Conservation (phyloP, 1,140 invertebrate species). For the Nomia melanderi region DNA sequence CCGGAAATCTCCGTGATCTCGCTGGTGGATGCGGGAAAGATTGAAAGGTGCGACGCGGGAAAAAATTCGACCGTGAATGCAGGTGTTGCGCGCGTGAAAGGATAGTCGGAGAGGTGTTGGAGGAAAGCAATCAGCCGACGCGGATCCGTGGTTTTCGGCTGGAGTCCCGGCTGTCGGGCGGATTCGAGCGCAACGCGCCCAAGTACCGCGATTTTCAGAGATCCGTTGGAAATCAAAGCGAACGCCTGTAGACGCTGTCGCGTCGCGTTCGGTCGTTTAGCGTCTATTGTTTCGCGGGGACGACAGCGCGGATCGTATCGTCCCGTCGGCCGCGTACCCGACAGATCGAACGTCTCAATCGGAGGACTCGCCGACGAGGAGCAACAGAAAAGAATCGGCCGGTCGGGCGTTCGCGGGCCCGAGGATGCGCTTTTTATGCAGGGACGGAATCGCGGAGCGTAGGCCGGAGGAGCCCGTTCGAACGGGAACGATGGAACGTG, state of each 20-base stretch:
- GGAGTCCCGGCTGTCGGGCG: conserved; percentile 58
- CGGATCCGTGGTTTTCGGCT: conserved; percentile 61
- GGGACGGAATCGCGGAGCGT: conserved; percentile 10
- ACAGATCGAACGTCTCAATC: conserved; percentile 35
- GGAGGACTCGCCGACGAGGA: background rate
- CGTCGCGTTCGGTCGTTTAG: conserved; percentile 1
- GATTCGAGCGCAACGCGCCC: conserved; percentile 63
- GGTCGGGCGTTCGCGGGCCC: background rate
- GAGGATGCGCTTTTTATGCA: conserved; percentile 28
- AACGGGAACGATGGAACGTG: conserved; percentile 28
- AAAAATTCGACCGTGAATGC: conserved; percentile 4
- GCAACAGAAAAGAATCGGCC: background rate
- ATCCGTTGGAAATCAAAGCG: conserved; percentile 56
- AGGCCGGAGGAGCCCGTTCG: conserved; percentile 13
- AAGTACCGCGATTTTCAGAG: conserved; percentile 53
- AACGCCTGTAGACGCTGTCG: conserved; percentile 1
- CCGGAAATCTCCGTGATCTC: conserved; percentile 55
- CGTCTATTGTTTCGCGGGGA: conserved; percentile 48
- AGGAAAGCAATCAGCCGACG: conserved; percentile 67
- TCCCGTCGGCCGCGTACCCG: background rate
- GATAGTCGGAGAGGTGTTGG: conserved; percentile 33
- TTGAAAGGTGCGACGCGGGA: conserved; percentile 19
- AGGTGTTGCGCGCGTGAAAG: background rate
- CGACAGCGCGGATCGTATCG: background rate
- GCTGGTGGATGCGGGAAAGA: too few relatives aligned